Evolutionary conservation across 2,113 vertebrate genomes (phyloP).

Genomic region (Austrofundulus limnaeus): DNA sequence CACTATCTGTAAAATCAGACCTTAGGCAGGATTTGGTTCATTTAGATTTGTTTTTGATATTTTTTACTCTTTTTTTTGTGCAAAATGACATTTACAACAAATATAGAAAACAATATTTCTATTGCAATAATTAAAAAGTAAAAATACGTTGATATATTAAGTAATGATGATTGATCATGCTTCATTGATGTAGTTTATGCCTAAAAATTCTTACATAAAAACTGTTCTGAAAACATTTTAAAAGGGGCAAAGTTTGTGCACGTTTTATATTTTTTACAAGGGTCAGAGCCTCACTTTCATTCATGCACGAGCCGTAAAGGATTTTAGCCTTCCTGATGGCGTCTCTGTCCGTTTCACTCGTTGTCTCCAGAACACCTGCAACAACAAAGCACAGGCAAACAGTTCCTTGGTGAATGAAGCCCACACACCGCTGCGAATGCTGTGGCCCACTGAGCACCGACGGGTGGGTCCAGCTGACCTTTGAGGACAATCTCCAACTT

Average conservation of each 20-base stretch:
- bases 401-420: constrained; percentile 24
- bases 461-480: constrained; percentile 75
- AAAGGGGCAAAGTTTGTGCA: neutral
- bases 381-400: constrained; percentile 39
- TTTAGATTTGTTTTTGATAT: neutral
- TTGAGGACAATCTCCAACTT: constrained; percentile 95
- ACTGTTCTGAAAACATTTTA: neutral
- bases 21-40: neutral
- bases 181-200: neutral
- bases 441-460: constrained; percentile 33
- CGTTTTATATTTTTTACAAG: neutral
- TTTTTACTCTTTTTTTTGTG: neutral
- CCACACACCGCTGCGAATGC: constrained; percentile 8
- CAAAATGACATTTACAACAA: neutral
- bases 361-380: constrained; percentile 88
- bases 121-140: too few species aligned
- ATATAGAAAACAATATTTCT: neutral
- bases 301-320: constrained; percentile 95
- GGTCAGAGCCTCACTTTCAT: constrained; percentile 89
- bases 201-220: neutral
- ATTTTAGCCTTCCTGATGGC: constrained; percentile 91
- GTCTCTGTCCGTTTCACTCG: constrained; percentile 81
- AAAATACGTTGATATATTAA: too few species aligned
- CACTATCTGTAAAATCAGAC: neutral
- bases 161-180: too few species aligned